phyloP scores from a whole-genome alignment of 2,113 vertebrate species.

The Siniperca knerii region DNA sequence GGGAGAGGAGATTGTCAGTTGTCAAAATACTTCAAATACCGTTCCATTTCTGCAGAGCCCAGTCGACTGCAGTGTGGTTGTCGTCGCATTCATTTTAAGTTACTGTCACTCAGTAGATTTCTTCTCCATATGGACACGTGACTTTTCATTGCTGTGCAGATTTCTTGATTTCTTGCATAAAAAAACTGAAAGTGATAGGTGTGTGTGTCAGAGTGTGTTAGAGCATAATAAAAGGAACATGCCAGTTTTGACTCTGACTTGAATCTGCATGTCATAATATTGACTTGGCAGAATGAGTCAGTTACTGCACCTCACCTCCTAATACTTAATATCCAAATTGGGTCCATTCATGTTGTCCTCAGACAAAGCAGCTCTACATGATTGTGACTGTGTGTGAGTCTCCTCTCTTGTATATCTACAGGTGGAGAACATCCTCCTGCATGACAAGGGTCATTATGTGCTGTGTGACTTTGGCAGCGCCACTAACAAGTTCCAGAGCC shows the following conservation, averaged over 20 bases:
- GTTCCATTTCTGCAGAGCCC: neutral
- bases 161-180: neutral
- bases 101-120: constrained; percentile 13
- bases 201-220: neutral
- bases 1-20: constrained; percentile 24
- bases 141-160: constrained; percentile 8
- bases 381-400: neutral
- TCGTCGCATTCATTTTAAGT: constrained; percentile 2
- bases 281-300: neutral
- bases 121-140: neutral
- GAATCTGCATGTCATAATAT: constrained; percentile 12
- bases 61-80: neutral
- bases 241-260: neutral
- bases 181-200: neutral
- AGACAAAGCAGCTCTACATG: neutral
- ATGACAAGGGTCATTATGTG: constrained; percentile 97
- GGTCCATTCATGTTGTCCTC: neutral
- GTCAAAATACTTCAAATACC: constrained; percentile 28
- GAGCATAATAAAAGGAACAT: neutral
- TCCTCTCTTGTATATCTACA: constrained; percentile 68
- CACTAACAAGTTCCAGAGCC: constrained; percentile 97
- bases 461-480: constrained; percentile 99
- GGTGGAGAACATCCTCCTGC: constrained; percentile 99
- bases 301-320: neutral
- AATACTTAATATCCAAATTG: neutral